Conservation (phyloP, 2,113 vertebrate genomes). For the Scatophagus argus region DNA sequence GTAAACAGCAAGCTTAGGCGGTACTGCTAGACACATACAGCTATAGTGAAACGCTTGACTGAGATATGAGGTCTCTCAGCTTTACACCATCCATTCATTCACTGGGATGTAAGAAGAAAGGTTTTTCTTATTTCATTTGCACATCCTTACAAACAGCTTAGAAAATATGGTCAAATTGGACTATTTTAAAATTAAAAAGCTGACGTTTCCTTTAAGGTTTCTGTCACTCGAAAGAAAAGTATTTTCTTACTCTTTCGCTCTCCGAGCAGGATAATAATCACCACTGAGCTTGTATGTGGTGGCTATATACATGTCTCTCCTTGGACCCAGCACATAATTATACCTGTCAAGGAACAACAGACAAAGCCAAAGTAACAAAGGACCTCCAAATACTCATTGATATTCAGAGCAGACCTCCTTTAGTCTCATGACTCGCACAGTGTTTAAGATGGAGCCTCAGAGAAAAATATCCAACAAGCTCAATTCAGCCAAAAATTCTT, state of each 20-base stretch:
- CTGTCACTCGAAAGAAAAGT: constrained; percentile 20
- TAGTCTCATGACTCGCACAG: constrained; percentile 31
- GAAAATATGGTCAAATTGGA: not conserved
- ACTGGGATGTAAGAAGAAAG: not conserved
- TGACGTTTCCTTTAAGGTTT: constrained; percentile 2
- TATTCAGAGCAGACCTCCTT: constrained; percentile 59
- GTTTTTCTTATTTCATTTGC: not conserved
- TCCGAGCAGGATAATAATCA: constrained; percentile 43
- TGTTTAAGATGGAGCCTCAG: constrained; percentile 17
- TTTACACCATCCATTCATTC: not conserved
- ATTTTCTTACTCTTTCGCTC: constrained; percentile 6
- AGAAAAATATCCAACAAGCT: constrained; percentile 47
- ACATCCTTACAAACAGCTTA: not conserved
- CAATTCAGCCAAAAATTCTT: constrained; percentile 25
- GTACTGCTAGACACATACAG: no score
- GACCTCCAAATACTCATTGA: constrained; percentile 51
- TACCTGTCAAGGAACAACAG: constrained; percentile 40
- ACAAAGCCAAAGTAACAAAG: constrained; percentile 51
- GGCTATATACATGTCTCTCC: constrained; percentile 11
- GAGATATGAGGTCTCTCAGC: not conserved
- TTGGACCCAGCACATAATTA: constrained; percentile 28
- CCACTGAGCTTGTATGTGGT: not conserved
- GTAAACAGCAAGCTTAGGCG: not conserved
- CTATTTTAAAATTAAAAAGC: not conserved
- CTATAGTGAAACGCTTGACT: not conserved